Conservation (phyloP, 2,888 invertebrate genomes). For the Hypsopygia costalis region DNA sequence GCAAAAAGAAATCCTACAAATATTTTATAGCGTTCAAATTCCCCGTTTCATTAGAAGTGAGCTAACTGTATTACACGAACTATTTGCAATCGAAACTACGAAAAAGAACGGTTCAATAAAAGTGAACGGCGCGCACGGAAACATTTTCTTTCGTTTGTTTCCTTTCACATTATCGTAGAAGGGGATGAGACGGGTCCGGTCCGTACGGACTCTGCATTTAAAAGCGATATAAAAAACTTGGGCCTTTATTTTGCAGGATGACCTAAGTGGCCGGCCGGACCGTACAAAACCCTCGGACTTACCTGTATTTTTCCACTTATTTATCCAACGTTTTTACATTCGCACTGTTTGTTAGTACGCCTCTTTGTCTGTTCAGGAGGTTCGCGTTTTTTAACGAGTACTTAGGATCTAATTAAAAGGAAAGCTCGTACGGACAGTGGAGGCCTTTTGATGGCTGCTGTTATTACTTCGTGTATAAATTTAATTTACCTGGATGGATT, state of each 20-base stretch:
- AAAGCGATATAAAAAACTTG: slow-evolving; percentile 78
- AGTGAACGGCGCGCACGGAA: slow-evolving; percentile 65
- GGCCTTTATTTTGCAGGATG: slow-evolving; percentile 78
- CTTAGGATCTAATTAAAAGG: slow-evolving; percentile 80
- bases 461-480: slow-evolving; percentile 76
- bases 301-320: slow-evolving; percentile 81
- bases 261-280: slow-evolving; percentile 79
- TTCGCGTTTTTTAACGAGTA: slow-evolving; percentile 80
- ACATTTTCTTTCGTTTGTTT: slow-evolving; percentile 79
- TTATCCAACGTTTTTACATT: slow-evolving; percentile 78
- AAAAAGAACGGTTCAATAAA: slow-evolving; percentile 69
- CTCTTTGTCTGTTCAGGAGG: slow-evolving; percentile 74
- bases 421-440: slow-evolving; percentile 73
- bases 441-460: slow-evolving; percentile 77
- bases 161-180: slow-evolving; percentile 72
- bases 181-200: slow-evolving; percentile 65
- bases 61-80: slow-evolving; percentile 73
- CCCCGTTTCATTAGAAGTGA: slow-evolving; percentile 44
- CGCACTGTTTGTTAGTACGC: slow-evolving; percentile 72
- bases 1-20: slow-evolving; percentile 41
- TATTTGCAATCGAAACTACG: slow-evolving; percentile 76
- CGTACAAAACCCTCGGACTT: slow-evolving; percentile 78
- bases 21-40: slow-evolving; percentile 45
- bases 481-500: slow-evolving; percentile 72
- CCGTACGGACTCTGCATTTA: slow-evolving; percentile 75